These are phyloP conservation scores for Hypsibius dujardini DNA, from an alignment of 1,140 invertebrate genomes.

Conservation along the genomic window DNA sequence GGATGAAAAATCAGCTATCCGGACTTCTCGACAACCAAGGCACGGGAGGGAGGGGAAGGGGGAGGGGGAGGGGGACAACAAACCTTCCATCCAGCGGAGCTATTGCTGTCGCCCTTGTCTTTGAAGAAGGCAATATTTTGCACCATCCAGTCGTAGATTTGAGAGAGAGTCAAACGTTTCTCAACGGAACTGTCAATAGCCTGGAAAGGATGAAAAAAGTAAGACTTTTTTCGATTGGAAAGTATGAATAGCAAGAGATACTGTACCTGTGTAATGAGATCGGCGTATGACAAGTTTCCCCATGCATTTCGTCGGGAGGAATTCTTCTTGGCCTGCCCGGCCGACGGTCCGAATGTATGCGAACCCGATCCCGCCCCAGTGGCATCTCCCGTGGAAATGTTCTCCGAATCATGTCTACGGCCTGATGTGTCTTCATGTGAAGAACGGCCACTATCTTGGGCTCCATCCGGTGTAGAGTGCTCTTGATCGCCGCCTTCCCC, in stretches of 20 bases:
- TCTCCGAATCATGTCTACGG: neutral
- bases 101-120: conserved; percentile 97
- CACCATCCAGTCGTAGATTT: conserved; percentile 99
- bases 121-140: conserved; percentile 99
- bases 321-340: conserved; percentile 29
- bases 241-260: too few species aligned
- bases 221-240: too few species aligned
- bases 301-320: conserved; percentile 68
- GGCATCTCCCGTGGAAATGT: neutral
- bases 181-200: conserved; percentile 89
- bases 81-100: conserved; percentile 99
- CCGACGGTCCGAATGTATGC: neutral
- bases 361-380: neutral
- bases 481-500: neutral
- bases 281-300: conserved; percentile 97
- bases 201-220: too few species aligned
- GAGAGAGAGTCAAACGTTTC: conserved; percentile 78
- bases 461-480: neutral
- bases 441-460: neutral
- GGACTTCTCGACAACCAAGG: too few species aligned
- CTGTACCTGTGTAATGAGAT: conserved; percentile 73
- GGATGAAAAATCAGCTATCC: neutral
- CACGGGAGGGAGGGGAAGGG: too few species aligned
- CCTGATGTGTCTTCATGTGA: neutral
- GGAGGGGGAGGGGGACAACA: conserved; percentile 26